Conservation (phyloP, 2,888 invertebrate genomes). For the Drosophila fungiperda region DNA sequence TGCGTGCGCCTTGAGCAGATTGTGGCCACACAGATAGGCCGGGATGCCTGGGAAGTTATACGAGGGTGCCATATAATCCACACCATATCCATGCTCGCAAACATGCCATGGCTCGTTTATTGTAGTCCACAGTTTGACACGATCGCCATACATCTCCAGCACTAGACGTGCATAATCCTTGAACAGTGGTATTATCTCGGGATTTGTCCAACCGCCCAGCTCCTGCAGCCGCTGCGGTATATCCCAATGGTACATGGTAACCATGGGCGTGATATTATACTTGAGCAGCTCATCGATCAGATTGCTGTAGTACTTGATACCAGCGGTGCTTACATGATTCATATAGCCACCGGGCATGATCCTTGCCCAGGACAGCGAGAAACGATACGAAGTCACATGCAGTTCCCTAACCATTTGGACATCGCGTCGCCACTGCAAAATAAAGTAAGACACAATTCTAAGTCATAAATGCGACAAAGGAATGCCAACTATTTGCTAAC, state of each 20-base stretch:
- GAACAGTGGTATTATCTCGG: constrained; percentile 88
- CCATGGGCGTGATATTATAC: constrained; percentile 89
- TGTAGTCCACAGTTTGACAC: constrained; percentile 91
- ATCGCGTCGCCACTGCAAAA: constrained; percentile 86
- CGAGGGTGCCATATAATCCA: constrained; percentile 87
- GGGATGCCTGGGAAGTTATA: constrained; percentile 88
- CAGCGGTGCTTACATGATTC: constrained; percentile 89
- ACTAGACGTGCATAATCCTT: constrained; percentile 88
- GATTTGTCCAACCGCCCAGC: constrained; percentile 89
- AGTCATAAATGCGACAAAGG: background rate
- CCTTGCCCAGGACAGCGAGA: constrained; percentile 91
- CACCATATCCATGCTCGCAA: constrained; percentile 86
- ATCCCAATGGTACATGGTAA: constrained; percentile 91
- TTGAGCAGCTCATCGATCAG: constrained; percentile 89
- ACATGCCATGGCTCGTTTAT: constrained; percentile 90
- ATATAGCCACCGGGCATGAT: constrained; percentile 90
- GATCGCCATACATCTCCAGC: constrained; percentile 87
- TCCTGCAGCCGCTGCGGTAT: constrained; percentile 88
- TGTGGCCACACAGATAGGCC: constrained; percentile 90
- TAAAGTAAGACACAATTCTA: background rate
- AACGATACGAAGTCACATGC: constrained; percentile 89
- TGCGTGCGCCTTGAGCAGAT: constrained; percentile 90
- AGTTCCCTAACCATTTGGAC: constrained; percentile 88
- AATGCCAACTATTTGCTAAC: constrained; percentile 50
- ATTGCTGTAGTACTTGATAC: constrained; percentile 91